Percentiles rank a stretch among this genome's conserved stretches.
Conservation (phyloP, 1,140 invertebrate genomes). For the Phymastichus coffea region DNA sequence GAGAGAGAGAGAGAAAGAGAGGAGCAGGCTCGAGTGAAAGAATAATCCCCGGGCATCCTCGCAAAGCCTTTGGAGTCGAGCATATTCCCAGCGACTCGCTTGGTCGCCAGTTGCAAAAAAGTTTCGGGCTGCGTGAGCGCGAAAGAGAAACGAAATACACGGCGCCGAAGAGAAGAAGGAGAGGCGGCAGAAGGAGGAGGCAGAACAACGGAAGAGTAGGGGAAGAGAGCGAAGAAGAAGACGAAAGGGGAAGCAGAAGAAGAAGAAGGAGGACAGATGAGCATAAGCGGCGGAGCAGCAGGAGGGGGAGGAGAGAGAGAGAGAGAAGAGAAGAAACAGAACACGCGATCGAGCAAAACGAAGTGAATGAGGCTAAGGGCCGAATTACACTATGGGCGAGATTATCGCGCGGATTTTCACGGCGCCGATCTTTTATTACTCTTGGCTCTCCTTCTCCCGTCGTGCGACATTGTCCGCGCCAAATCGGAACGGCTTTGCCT, state of each 20-base stretch:
- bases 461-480: no score
- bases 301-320: background rate
- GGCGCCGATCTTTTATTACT: no score
- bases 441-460: no score
- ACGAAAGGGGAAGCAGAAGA: constrained; percentile 14
- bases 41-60: no score
- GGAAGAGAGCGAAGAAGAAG: constrained; percentile 16
- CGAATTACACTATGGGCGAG: background rate
- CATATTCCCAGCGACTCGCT: constrained; percentile 4
- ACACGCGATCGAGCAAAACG: constrained; percentile 19
- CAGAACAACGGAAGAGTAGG: constrained; percentile 9
- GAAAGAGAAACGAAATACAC: constrained; percentile 36
- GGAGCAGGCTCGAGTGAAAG: no score
- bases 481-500: no score
- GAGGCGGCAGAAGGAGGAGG: background rate
- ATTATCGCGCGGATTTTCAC: no score
- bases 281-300: constrained; percentile 4
- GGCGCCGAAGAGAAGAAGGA: constrained; percentile 16
- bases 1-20: no score
- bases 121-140: constrained; percentile 1
- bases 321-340: constrained; percentile 2
- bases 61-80: background rate
- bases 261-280: constrained; percentile 23
- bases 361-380: constrained; percentile 2
- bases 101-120: constrained; percentile 2